Evolutionary conservation across 1,140 invertebrate genomes (phyloP), one percentile per base, ranked within the genome.

Genomic region (Eupeodes corollae): DNA sequence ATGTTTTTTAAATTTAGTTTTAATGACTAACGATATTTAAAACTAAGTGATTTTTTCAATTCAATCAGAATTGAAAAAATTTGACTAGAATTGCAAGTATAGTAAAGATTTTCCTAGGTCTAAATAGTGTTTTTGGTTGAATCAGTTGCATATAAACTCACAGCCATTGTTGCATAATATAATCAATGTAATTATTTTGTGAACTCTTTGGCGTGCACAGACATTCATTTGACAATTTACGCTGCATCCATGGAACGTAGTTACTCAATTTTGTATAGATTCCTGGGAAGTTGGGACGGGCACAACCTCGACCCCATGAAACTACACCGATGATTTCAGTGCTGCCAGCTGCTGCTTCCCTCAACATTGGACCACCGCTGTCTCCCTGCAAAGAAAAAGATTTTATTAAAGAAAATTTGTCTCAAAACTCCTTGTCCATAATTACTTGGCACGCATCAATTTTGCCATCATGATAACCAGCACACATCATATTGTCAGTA

Each of bases 401-500:
- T 30, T 12, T 30, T 45, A 16, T 46, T 34, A 44, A 39, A 38
- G 30, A 37, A 50, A 33, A 44, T 39, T 43, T 18, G 37, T 34
- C 8, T 40, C 16, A 48, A 40, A 14, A 40, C 34, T 46, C 40
- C 44, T 2, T 34, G 38, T 8, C 31, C 18, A 48, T 5, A 61
- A 57, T 70, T 69, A 81, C 80, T 52, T 81, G 82, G 56, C 87
- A 90, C 13, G 86, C 79, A 59, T 90, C 86, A 11, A 73, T 67
- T 47, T 78, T 73, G 1, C 84, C 85, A 32, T 80, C 75, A 14
- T 77, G 70, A 58, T 76, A 82, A 13, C 83, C 82, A 12, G 85
- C 85, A 58, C 86, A 89, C 52, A 89, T 76, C 82, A 88, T 86
- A 49, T 83, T 81, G 14, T 79, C 76, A 0, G 82, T 85, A 21